A percentile compares a stretch with the other conserved stretches of the same genome.
Evolutionary conservation across 2,797 vertebrate genomes (phyloP).

Genomic region (Buceros bicornis): DNA sequence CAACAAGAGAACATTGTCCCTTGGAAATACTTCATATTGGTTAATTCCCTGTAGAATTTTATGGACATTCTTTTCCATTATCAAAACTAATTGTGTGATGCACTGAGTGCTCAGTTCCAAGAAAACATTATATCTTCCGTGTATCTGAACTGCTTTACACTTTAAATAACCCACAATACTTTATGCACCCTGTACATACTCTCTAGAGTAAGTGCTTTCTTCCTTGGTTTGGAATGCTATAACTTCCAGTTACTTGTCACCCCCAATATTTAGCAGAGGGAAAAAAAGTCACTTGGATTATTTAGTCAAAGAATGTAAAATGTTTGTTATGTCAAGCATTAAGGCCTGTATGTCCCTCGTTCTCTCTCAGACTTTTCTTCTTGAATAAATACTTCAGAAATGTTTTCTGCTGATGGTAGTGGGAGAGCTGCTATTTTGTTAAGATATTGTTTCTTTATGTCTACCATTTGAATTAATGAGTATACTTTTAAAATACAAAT

Average conservation of each 20-base stretch:
- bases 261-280: not conserved
- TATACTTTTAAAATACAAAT: not conserved
- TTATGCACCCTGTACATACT: not conserved
- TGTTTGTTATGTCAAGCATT: not conserved
- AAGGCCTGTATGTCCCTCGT: not conserved
- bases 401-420: not conserved
- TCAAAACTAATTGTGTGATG: slow-evolving; percentile 3
- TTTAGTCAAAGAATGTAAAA: not conserved
- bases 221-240: not conserved
- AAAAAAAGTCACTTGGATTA: not conserved
- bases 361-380: not conserved
- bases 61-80: not conserved
- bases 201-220: not conserved
- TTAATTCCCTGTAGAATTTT: not conserved
- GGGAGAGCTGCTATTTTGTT: not conserved
- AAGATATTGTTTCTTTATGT: not conserved
- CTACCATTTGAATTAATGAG: not conserved
- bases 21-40: not conserved
- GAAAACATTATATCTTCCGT: not conserved
- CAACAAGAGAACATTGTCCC: not conserved
- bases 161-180: not conserved
- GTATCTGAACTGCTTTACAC: not conserved
- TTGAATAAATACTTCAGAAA: not conserved
- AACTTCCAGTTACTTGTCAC: not conserved
- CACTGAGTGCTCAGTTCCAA: not conserved